Evolutionary conservation across 2,113 vertebrate genomes (phyloP).

Genomic region (Struthidea cinerea): DNA sequence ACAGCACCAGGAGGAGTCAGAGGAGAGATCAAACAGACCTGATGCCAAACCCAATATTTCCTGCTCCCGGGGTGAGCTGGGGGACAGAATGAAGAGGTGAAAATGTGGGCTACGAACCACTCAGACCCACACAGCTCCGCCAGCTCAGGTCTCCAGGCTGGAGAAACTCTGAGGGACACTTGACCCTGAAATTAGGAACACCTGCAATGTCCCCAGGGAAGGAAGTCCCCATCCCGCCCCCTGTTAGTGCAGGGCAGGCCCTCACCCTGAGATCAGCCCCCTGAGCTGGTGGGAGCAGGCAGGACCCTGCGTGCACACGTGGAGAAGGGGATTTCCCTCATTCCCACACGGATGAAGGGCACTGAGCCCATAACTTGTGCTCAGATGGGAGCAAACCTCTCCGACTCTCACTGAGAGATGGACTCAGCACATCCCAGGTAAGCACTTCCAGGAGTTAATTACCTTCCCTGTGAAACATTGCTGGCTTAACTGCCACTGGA

Average conservation of each 20-base stretch:
- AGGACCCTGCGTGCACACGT: accelerated
- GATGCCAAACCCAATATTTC: not conserved
- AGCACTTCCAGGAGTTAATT: constrained; percentile 34
- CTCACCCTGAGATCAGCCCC: not conserved
- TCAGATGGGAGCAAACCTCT: not conserved
- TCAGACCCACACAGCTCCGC: not conserved
- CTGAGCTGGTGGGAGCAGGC: not conserved
- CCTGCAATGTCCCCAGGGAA: not conserved
- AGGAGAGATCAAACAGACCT: not conserved
- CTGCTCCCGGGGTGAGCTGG: not conserved
- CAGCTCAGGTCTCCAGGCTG: not conserved
- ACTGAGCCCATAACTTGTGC: not conserved
- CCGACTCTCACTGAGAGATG: not conserved
- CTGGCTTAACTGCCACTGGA: constrained; percentile 3
- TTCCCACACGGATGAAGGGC: not conserved
- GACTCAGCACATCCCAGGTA: not conserved
- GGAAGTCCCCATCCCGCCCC: not conserved
- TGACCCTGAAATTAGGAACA: not conserved
- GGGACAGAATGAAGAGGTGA: not conserved
- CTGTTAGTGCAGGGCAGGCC: accelerated
- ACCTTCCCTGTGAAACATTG: not conserved
- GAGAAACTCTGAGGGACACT: not conserved
- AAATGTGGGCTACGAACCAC: not conserved
- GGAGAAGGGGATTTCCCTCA: not conserved
- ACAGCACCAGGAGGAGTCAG: not conserved